Evolutionary conservation across 2,888 invertebrate genomes (phyloP), one percentile per base, ranked within the genome.

Genomic region (Steinernema carpocapsae): DNA sequence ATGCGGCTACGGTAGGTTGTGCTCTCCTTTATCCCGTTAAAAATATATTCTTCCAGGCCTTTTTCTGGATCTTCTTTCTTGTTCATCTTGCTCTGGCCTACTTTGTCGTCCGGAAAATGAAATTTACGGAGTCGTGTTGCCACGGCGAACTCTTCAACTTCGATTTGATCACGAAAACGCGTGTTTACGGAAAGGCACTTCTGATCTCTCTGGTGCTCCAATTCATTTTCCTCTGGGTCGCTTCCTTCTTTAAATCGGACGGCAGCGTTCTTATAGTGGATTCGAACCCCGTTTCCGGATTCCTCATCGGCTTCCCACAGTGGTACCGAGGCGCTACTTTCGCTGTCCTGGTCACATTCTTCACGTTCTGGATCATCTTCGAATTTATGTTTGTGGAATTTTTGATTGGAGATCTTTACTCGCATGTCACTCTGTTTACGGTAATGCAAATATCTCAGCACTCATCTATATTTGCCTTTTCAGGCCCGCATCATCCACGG

Each of bases 191-290:
- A 32, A 64, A 64, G 32, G 17, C 12, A 4, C 19, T 32, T 32
- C 3, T 64, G 64, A 24, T 64, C 32, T 4, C 32, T 24, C 12
- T 22, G 52, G 52, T 52, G 3, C 17, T 64, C 64, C 64, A 64
- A 1, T 32, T 64, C 29, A 32, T 29, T 32, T 17, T 64, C 32
- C 17, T 64, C 17, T 64, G 64, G 64, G 64, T 64, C 26, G 37
- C 64, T 32, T 64, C 64, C 17, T 64, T 32, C 64, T 64, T 64
- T 32, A 14, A 17, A 6, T 64, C 56, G 22, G 26, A 56, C 64
- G 64, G 64, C 29, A 12, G 17, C 32, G 6, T 24, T 32, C 24
- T 64, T 1, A 26, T 64, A 17, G 17, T 29, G 17, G 29, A 64
- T 17, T 32, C 32, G 7, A 6, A 2, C 17, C 2, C 29, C 17